Base-by-base conservation (phyloP, 2,888 invertebrate genomes). In the Cordylochernes scorpioides region DNA sequence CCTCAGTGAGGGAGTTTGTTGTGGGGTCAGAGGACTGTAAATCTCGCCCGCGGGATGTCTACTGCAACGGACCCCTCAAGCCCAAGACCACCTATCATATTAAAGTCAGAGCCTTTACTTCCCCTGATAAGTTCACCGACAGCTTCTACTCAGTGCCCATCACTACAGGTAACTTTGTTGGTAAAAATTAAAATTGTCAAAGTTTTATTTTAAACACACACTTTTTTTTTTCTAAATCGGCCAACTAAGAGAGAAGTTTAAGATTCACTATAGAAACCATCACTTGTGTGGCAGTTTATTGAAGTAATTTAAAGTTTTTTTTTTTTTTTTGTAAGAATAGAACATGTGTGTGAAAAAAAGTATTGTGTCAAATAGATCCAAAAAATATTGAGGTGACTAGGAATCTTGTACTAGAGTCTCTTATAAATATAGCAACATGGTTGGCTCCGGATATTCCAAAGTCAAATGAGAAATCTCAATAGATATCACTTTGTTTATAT, bases 61-160 rank as follows among this genome's bases (percentile, higher is more conserved):
- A 80, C 53, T 94, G 94, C 58, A 94, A 94, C 57, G 94, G 94
- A 0, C 78, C 82, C 3, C 59, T 94, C 9, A 78, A 80, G 55
- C 71, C 86, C 15, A 80, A 75, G 43, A 71, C 82, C 21, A 69
- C 68, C 1, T 94, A 91, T 58, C 66, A 68, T 46, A 74, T 88
- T 17, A 86, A 84, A 60, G 71, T 91, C 42, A 64, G 91, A 41
- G 86, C 88, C 17, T 94, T 77, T 55, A 91, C 91, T 21, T 75
- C 77, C 10, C 67, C 71, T 9, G 82, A 84, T 52, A 78, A 84
- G 55, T 88, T 72, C 54, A 75, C 78, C n/a, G 91, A 94, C 52
- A 88, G 88, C 9, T 70, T 66, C 35, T 86, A 78, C 58, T 78
- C 82, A 49, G 68, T 71, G 42, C 65, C 71, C 10, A 72, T 88